Percentiles rank a stretch among this genome's conserved stretches.
Evolutionary conservation across 2,888 invertebrate species (phyloP).

Genomic region (Oasisia sp.): DNA sequence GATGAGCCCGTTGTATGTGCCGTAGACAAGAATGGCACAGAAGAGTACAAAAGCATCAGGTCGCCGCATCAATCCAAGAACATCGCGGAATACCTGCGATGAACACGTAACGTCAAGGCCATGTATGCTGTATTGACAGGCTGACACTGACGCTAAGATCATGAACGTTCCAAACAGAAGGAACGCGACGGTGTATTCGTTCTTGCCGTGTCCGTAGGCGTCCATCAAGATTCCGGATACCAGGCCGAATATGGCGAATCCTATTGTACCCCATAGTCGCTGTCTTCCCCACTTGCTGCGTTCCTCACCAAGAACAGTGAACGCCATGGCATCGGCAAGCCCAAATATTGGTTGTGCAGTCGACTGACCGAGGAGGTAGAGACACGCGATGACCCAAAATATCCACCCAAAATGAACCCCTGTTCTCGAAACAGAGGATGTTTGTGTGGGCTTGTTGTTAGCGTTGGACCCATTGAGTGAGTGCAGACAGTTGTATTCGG

Average conservation of each 20-base stretch:
- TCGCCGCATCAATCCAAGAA: slow-evolving; percentile 80
- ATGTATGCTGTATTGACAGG: slow-evolving; percentile 62
- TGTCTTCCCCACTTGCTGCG: slow-evolving; percentile 83
- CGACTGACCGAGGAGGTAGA: slow-evolving; percentile 83
- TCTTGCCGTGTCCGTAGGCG: not conserved
- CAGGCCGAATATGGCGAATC: slow-evolving; percentile 73
- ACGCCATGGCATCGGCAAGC: slow-evolving; percentile 87
- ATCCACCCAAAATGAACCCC: slow-evolving; percentile 38
- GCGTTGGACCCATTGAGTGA: not conserved
- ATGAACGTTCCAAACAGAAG: slow-evolving; percentile 72
- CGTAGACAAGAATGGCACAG: slow-evolving; percentile 82
- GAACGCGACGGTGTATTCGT: slow-evolving; percentile 51
- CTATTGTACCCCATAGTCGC: slow-evolving; percentile 87
- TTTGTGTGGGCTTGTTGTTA: not conserved
- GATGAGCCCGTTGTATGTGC: slow-evolving; percentile 89
- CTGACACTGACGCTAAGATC: slow-evolving; percentile 78
- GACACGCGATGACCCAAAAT: slow-evolving; percentile 86
- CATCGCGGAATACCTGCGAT: slow-evolving; percentile 74
- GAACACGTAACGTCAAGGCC: slow-evolving; percentile 44
- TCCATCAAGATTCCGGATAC: slow-evolving; percentile 57
- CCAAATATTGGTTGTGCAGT: slow-evolving; percentile 85
- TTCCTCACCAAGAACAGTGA: slow-evolving; percentile 85
- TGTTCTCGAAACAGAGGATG: not conserved
- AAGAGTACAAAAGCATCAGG: slow-evolving; percentile 84
- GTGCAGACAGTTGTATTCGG: not conserved